These are phyloP conservation scores for Apis mellifera DNA, from an alignment of 1,140 invertebrate species.

Conservation along the genomic window DNA sequence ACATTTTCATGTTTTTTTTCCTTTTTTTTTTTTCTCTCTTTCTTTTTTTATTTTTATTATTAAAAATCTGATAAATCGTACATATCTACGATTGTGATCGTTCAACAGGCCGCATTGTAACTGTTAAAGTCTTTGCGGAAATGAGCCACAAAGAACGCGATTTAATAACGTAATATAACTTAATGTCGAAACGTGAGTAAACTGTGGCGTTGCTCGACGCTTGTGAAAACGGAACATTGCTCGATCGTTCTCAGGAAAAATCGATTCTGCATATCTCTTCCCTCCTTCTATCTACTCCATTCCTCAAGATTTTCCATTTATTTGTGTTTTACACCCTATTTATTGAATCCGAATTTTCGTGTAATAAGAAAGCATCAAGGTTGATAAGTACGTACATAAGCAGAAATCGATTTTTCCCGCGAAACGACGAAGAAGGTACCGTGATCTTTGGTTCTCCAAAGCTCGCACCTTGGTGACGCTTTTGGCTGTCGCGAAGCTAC, in stretches of 20 bases:
- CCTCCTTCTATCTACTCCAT: no score
- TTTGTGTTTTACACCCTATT: neutral
- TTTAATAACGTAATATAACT: neutral
- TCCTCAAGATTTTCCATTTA: neutral
- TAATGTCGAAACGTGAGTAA: constrained; percentile 25
- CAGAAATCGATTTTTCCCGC: constrained; percentile 15
- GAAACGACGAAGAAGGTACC: neutral
- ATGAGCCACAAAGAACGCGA: constrained; percentile 5
- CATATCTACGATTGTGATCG: constrained; percentile 22
- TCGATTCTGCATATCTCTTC: neutral
- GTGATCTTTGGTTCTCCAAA: constrained; percentile 12
- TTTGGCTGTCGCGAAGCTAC: neutral
- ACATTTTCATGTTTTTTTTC: neutral
- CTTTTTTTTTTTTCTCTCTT: neutral
- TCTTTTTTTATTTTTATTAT: neutral
- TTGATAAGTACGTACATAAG: no score
- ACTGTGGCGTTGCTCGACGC: constrained; percentile 35
- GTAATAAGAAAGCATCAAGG: no score
- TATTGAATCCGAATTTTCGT: neutral
- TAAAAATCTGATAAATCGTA: neutral
- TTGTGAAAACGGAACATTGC: constrained; percentile 8
- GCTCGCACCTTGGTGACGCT: constrained; percentile 11
- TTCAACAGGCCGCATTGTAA: constrained; percentile 41
- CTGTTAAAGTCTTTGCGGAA: constrained; percentile 19
- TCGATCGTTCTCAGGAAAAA: constrained; percentile 11